phyloP scores from a whole-genome alignment of 2,113 vertebrate species.

The Indri indri region DNA sequence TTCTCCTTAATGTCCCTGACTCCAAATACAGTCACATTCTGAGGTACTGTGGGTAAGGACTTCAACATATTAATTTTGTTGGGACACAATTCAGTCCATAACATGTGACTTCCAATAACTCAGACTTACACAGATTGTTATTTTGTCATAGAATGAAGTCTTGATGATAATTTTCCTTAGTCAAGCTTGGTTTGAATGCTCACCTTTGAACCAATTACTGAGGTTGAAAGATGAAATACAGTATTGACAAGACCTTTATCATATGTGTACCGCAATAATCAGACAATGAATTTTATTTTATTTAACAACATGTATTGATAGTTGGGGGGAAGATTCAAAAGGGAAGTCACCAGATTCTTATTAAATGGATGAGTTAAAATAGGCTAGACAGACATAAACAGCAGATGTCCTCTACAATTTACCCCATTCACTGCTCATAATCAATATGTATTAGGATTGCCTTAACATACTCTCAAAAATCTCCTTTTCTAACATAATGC shows the following conservation, averaged over 20 bases:
- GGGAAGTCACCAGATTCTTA: background rate
- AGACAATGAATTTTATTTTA: background rate
- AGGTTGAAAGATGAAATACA: background rate
- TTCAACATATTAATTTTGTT: background rate
- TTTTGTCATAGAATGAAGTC: background rate
- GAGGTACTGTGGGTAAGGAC: background rate
- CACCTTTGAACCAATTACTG: background rate
- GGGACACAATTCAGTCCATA: background rate
- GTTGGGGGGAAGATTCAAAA: background rate
- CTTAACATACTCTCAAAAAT: background rate
- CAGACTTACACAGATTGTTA: background rate
- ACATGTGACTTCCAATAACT: accelerated
- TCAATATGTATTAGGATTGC: background rate
- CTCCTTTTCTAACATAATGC: background rate
- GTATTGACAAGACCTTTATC: background rate
- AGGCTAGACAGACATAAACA: background rate
- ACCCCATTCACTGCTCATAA: background rate
- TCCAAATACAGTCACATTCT: background rate
- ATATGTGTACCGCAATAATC: background rate
- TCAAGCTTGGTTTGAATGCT: background rate
- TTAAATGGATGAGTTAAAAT: background rate
- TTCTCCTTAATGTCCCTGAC: background rate
- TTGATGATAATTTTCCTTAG: background rate
- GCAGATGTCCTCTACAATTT: background rate
- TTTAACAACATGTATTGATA: background rate